phyloP scores from a whole-genome alignment of 2,888 invertebrate genomes.

The Steinernema carpocapsae region DNA sequence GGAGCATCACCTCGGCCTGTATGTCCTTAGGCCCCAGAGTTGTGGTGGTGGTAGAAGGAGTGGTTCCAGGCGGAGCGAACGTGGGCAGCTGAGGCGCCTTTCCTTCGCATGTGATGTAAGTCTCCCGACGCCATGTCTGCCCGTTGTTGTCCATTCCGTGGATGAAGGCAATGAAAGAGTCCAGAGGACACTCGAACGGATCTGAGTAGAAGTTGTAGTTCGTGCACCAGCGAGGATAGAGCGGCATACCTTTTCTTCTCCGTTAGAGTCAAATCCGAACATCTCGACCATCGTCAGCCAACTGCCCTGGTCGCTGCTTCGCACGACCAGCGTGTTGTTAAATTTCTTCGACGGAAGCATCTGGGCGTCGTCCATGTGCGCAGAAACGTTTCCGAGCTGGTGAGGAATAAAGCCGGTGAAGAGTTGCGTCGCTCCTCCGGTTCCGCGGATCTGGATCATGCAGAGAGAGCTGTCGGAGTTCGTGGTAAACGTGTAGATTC shows the following conservation, averaged over 20 bases:
- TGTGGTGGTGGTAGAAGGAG: not conserved
- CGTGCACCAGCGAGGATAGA: conserved; percentile 45
- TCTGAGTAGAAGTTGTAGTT: conserved; percentile 57
- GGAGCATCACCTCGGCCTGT: not conserved
- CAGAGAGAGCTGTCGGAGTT: conserved; percentile 46
- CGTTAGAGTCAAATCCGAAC: conserved; percentile 39
- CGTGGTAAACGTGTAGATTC: conserved; percentile 47
- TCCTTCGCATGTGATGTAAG: conserved; percentile 17
- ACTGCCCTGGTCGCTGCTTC: conserved; percentile 39
- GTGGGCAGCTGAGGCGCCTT: not conserved
- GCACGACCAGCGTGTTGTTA: conserved; percentile 45
- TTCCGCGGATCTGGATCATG: conserved; percentile 52
- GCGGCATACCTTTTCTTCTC: conserved; percentile 28
- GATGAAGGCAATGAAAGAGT: conserved; percentile 39
- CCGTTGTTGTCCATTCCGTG: conserved; percentile 53
- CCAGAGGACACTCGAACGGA: conserved; percentile 50
- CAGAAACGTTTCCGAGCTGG: conserved; percentile 42
- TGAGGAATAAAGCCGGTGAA: conserved; percentile 47
- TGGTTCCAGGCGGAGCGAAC: not conserved
- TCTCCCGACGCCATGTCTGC: conserved; percentile 49
- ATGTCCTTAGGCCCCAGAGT: not conserved
- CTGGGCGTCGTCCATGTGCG: conserved; percentile 43
- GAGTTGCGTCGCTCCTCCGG: conserved; percentile 46
- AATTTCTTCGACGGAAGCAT: conserved; percentile 41
- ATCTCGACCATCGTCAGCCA: conserved; percentile 52